A percentile compares a stretch with the other conserved stretches of the same genome.
phyloP scores from a whole-genome alignment of 2,113 vertebrate genomes.

The Phalacrocorax carbo region DNA sequence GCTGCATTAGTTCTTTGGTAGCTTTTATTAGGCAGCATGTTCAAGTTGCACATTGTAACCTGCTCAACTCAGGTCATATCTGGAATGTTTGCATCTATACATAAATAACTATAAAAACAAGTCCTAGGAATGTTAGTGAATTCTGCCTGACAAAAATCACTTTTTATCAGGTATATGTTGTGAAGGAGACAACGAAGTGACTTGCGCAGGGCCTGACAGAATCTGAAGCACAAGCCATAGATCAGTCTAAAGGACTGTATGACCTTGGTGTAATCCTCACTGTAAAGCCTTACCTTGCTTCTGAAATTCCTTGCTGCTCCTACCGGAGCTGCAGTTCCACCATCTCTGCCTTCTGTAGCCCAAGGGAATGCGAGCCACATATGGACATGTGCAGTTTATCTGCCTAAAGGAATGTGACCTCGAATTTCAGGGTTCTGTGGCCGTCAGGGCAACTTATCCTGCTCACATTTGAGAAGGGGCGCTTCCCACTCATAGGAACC shows the following conservation, averaged over 20 bases:
- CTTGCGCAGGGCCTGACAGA: background rate
- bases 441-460: background rate
- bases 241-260: background rate
- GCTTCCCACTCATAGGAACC: background rate
- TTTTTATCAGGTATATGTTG: background rate
- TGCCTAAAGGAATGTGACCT: background rate
- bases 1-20: background rate
- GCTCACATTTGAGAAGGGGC: background rate
- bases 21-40: background rate
- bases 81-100: background rate
- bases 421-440: background rate
- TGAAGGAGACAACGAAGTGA: background rate
- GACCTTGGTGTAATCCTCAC: background rate
- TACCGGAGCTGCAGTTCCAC: background rate
- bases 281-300: background rate
- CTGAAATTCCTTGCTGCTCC: background rate
- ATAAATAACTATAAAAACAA: background rate
- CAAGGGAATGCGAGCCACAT: rapidly evolving
- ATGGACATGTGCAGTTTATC: background rate
- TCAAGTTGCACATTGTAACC: background rate
- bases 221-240: background rate
- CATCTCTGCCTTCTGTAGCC: background rate
- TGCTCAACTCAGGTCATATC: background rate
- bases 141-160: background rate
- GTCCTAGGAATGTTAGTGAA: background rate